Evolutionary conservation across 2,888 invertebrate species (phyloP), one percentile per base, ranked within the genome.

Genomic region (Argyresthia albistria): DNA sequence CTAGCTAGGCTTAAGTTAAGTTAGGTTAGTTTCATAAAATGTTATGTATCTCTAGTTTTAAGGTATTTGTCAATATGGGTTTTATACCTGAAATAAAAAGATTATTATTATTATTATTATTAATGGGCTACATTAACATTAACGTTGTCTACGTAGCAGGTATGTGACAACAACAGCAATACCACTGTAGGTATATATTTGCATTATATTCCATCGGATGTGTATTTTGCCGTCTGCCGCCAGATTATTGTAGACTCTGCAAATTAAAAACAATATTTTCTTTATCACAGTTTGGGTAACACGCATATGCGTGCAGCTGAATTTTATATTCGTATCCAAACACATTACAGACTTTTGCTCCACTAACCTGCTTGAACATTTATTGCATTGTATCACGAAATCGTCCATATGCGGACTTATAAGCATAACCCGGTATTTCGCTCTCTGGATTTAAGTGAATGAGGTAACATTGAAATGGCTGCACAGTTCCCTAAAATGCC

Each of bases 321-420:
- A 68, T 70, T 76, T 74, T 69, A 11, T 76, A 63, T 67, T 67
- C 66, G 69, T 68, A 72, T 76, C 73, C 73, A 66, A 68, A 73
- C 2, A 25, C 37, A 52, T 52, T 73, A 76, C 76, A 76, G 77
- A 73, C 73, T 79, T 76, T 73, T 71, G 76, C 68, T 74, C 81
- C 67, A 82, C 73, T 83, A 77, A 79, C 81, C 79, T 72, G 55
- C 48, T 55, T 55, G 42, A 48, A 65, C 64, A 65, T 69, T 82
- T 82, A 83, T 81, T 78, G 76, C 73, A 64, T 67, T 70, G 67
- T 75, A 77, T 80, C 83, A 82, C 83, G 83, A 67, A 74, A 78
- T 68, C 73, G 74, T 73, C 74, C 80, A 81, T 80, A 82, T 82
- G 82, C 69, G 77, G 79, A 79, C 78, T 78, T 76, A 75, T 76